Percentiles rank a stretch among this genome's conserved stretches.
Conservation (phyloP, 2,113 vertebrate genomes). For the Epinephelus lanceolatus region DNA sequence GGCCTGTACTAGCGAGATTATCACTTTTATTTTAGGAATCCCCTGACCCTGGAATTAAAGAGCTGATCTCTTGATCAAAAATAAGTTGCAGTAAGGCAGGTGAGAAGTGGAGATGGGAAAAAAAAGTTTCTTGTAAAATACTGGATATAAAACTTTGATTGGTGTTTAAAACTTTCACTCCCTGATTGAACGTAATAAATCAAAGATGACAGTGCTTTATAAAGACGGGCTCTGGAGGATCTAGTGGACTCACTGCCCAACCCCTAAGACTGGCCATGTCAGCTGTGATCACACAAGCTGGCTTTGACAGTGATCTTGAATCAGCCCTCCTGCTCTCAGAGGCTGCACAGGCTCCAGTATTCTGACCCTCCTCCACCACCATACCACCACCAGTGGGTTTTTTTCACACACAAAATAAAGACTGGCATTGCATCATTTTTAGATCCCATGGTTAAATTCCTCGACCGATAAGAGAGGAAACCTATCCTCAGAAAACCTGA, state of each 20-base stretch:
- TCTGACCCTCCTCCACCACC: constrained; percentile 38
- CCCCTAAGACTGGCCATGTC: background rate
- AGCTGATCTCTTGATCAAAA: constrained; percentile 20
- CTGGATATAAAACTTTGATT: constrained; percentile 8
- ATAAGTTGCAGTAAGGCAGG: constrained; percentile 1
- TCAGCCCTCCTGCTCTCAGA: constrained; percentile 3
- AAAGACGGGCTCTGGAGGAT: constrained; percentile 4
- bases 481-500: constrained; percentile 64
- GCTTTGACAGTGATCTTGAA: constrained; percentile 1
- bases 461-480: constrained; percentile 69
- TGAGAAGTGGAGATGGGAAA: constrained; percentile 12
- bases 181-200: constrained; percentile 11
- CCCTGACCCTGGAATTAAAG: background rate
- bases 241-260: background rate
- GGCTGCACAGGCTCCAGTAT: constrained; percentile 28
- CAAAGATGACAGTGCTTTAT: background rate
- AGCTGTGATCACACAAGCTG: constrained; percentile 4
- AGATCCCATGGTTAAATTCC: constrained; percentile 66
- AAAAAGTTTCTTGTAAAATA: constrained; percentile 3
- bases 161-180: background rate
- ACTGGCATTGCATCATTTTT: constrained; percentile 62
- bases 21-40: constrained; percentile 48
- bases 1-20: constrained; percentile 19
- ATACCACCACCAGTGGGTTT: background rate
- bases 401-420: constrained; percentile 71